phyloP scores from a whole-genome alignment of 1,140 invertebrate species.

The Uloborus diversus region DNA sequence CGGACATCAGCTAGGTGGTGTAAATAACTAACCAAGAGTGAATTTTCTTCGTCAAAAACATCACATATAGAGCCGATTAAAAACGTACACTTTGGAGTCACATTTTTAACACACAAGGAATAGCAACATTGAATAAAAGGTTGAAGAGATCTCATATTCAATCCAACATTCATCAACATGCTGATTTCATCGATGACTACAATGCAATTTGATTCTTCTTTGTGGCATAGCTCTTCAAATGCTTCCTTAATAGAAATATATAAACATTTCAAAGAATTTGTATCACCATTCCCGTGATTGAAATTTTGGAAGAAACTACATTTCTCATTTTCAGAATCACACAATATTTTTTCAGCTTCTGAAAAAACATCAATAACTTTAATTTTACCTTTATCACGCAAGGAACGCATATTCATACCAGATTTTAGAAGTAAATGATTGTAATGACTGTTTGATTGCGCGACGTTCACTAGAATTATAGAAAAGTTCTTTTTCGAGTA shows the following conservation, averaged over 20 bases:
- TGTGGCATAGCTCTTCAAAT: background rate
- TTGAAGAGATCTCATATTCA: background rate
- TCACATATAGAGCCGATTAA: background rate
- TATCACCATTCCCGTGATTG: background rate
- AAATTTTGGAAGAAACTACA: background rate
- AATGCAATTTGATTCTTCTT: background rate
- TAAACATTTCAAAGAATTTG: conserved; percentile 16
- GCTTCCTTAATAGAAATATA: conserved; percentile 6
- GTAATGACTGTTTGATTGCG: conserved; percentile 29
- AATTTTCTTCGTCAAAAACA: conserved; percentile 9
- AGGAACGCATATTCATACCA: conserved; percentile 10
- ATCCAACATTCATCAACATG: conserved; percentile 5
- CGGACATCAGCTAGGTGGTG: conserved; percentile 3
- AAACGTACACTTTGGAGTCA: background rate
- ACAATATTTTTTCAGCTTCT: conserved; percentile 12
- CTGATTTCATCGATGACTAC: conserved; percentile 38
- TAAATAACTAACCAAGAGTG: background rate
- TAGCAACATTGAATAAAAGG: conserved; percentile 4
- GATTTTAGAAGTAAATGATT: conserved; percentile 15
- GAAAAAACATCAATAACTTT: background rate
- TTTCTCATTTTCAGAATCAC: background rate
- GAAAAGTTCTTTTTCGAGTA: conserved; percentile 13
- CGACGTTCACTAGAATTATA: conserved; percentile 25
- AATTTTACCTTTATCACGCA: conserved; percentile 1
- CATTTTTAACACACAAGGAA: background rate